These are phyloP conservation scores for Sternarchorhynchus goeldii DNA, from an alignment of 2,797 vertebrate species.

Conservation along the genomic window DNA sequence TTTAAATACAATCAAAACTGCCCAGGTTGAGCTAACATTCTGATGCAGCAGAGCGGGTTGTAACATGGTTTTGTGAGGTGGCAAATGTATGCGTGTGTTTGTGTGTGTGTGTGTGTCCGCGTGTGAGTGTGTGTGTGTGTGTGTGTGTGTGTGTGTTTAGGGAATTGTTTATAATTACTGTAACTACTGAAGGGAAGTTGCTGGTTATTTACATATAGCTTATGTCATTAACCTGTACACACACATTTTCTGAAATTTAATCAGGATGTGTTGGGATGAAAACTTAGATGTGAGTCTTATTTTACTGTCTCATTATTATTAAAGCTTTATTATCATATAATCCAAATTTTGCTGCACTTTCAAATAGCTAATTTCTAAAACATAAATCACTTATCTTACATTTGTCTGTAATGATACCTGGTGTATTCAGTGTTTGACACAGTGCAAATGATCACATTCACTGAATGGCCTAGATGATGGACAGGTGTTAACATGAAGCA, in stretches of 20 bases:
- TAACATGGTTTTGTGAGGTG: constrained; percentile 61
- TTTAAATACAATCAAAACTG: constrained; percentile 84
- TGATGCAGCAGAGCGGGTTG: constrained; percentile 70
- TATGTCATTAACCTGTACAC: constrained; percentile 39
- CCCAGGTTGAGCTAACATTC: constrained; percentile 83
- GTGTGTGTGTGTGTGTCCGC: constrained; percentile 39
- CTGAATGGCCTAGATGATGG: constrained; percentile 23
- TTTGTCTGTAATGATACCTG: constrained; percentile 43
- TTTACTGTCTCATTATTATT: neutral
- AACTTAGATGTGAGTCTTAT: constrained; percentile 52
- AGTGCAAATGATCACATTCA: constrained; percentile 49
- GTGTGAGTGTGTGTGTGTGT: constrained; percentile 48
- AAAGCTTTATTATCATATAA: constrained; percentile 14
- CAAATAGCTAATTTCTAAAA: constrained; percentile 14
- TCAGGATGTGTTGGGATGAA: constrained; percentile 63
- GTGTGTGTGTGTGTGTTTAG: constrained; percentile 51
- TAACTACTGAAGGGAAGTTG: constrained; percentile 46
- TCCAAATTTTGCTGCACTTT: constrained; percentile 16
- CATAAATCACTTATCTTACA: constrained; percentile 33
- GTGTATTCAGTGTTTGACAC: constrained; percentile 36
- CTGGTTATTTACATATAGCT: constrained; percentile 43
- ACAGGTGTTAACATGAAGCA: constrained; percentile 26
- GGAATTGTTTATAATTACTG: constrained; percentile 22
- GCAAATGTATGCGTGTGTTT: neutral
- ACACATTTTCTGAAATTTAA: constrained; percentile 42